Evolutionary conservation across 2,797 vertebrate genomes (phyloP).

Genomic region (Adelosebastes latens): DNA sequence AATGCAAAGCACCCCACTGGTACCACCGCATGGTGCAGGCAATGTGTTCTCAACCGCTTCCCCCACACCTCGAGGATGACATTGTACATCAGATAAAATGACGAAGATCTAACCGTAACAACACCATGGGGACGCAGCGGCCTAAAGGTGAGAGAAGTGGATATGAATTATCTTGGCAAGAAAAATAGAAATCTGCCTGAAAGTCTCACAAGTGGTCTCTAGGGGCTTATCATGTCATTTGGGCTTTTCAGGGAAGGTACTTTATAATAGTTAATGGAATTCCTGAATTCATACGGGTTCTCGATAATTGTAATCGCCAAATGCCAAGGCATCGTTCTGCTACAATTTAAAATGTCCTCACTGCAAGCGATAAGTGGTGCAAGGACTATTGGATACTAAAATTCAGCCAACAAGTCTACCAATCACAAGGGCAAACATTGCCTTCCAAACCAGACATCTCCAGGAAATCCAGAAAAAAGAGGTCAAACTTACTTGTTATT

Average conservation of each 20-base stretch:
- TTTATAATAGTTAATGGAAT: neutral
- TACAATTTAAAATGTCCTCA: neutral
- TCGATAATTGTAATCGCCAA: neutral
- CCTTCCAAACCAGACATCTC: neutral
- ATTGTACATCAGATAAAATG: constrained; percentile 15
- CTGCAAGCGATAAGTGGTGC: neutral
- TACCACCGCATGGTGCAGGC: neutral
- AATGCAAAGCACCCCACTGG: constrained; percentile 42
- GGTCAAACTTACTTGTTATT: no score
- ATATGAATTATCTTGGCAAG: neutral
- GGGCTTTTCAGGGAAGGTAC: neutral
- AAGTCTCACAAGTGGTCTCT: neutral
- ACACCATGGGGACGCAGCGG: neutral
- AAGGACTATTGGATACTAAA: neutral
- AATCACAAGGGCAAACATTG: neutral
- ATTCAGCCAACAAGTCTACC: neutral
- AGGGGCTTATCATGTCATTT: neutral
- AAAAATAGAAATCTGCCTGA: neutral
- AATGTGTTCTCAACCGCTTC: constrained; percentile 1
- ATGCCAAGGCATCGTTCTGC: neutral
- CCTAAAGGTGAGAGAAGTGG: constrained; percentile 23
- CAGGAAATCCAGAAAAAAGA: no score
- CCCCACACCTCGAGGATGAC: constrained; percentile 17
- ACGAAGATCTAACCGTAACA: neutral
- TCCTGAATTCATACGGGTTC: neutral